These are phyloP conservation scores for Centrocercus urophasianus DNA, from an alignment of 2,113 vertebrate species.

Conservation along the genomic window DNA sequence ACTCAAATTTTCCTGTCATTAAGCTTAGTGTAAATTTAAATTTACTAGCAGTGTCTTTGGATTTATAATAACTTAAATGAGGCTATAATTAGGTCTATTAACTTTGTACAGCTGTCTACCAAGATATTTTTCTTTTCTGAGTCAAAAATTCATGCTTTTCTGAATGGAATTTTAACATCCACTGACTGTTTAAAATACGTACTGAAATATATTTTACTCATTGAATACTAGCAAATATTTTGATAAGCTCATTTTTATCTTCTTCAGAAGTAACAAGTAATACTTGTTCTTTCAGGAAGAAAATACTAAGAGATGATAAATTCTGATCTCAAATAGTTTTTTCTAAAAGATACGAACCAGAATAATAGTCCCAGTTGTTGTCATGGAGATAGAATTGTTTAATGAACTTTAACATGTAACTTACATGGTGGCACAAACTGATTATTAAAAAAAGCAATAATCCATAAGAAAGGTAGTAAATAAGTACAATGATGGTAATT, in stretches of 20 bases:
- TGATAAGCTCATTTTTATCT: not conserved
- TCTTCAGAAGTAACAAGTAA: not conserved
- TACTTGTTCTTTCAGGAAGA: not conserved
- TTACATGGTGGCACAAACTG: not conserved
- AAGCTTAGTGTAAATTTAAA: slow-evolving; percentile 63
- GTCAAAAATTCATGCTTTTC: not conserved
- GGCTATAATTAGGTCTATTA: slow-evolving; percentile 62
- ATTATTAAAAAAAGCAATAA: not conserved
- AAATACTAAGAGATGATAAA: not conserved
- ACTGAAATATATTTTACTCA: slow-evolving; percentile 2
- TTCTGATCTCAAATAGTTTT: not conserved
- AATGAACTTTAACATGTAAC: not conserved
- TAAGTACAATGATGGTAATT: not conserved
- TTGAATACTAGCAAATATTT: not conserved
- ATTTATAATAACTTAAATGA: slow-evolving; percentile 67
- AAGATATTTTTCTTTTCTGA: slow-evolving; percentile 33
- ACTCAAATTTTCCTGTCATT: slow-evolving; percentile 63
- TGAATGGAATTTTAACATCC: not conserved
- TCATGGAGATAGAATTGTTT: not conserved
- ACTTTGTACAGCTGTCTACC: slow-evolving; percentile 53
- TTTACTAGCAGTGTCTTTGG: slow-evolving; percentile 45
- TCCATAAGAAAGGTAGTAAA: not conserved
- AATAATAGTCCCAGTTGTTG: not conserved
- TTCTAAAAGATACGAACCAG: not conserved
- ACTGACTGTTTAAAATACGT: not conserved